These are phyloP conservation scores for Phytoseiulus persimilis DNA, from an alignment of 2,888 invertebrate genomes.

Conservation along the genomic window DNA sequence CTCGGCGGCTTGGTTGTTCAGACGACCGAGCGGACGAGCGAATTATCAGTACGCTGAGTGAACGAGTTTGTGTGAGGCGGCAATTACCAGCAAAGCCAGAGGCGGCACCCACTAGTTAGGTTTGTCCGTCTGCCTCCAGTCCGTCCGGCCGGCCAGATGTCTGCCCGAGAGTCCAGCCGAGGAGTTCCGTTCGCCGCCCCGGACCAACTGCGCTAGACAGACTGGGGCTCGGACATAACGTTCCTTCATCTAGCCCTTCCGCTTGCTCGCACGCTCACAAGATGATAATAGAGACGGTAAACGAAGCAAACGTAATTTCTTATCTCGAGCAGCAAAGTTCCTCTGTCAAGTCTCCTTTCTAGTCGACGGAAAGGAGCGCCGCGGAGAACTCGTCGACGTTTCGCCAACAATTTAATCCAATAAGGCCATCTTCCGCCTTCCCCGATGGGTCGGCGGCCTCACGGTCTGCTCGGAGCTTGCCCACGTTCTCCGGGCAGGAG, in stretches of 20 bases:
- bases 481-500: too few species aligned
- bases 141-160: not conserved
- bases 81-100: constrained; percentile 5
- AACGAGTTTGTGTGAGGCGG: constrained; percentile 5
- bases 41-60: not conserved
- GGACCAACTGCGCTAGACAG: not conserved
- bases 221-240: not conserved
- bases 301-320: not conserved
- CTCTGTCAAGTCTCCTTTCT: too few species aligned
- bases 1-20: not conserved
- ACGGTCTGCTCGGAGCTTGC: not conserved
- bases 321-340: not conserved
- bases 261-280: not conserved
- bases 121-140: not conserved
- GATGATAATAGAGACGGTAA: not conserved
- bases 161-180: not conserved
- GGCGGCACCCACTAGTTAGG: not conserved
- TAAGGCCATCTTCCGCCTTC: not conserved
- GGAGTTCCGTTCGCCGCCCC: not conserved
- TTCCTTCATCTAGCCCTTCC: too few species aligned
- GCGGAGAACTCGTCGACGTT: not conserved
- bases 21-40: not conserved
- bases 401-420: not conserved
- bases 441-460: not conserved
- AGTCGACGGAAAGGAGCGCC: not conserved